Conservation (phyloP, 2,888 invertebrate genomes). For the Leucoptera coffeella region DNA sequence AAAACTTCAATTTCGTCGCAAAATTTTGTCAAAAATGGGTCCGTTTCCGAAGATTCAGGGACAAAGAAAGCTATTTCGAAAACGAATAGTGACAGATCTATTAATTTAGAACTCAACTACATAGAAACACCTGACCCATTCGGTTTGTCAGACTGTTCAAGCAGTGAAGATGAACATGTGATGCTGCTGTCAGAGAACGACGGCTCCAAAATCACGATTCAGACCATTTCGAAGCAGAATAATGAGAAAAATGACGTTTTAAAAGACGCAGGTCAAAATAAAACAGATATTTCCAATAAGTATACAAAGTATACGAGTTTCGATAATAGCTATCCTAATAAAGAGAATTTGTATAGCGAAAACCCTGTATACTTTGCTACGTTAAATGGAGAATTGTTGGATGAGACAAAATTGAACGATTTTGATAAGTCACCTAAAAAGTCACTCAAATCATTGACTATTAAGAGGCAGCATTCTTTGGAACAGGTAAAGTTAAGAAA, state of each 20-base stretch:
- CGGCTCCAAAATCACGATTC: slow-evolving; percentile 43
- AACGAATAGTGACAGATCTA: slow-evolving; percentile 24
- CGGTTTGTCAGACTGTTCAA: slow-evolving; percentile 33
- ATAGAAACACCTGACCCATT: slow-evolving; percentile 18
- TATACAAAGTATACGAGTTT: slow-evolving; percentile 41
- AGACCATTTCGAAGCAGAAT: slow-evolving; percentile 22
- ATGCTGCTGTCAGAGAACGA: slow-evolving; percentile 41
- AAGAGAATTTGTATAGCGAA: slow-evolving; percentile 31
- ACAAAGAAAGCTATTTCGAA: slow-evolving; percentile 17
- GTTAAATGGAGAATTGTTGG: slow-evolving; percentile 30
- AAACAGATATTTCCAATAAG: slow-evolving; percentile 27
- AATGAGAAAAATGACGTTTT: slow-evolving; percentile 27
- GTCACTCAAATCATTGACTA: too few species aligned
- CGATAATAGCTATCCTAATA: slow-evolving; percentile 43
- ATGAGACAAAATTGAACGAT: too few species aligned
- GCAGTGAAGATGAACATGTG: slow-evolving; percentile 43
- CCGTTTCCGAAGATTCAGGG: slow-evolving; percentile 38
- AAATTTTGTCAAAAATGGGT: slow-evolving; percentile 23
- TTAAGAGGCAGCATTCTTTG: slow-evolving; percentile 61
- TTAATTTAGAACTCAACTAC: slow-evolving; percentile 34
- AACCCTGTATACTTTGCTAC: slow-evolving; percentile 39
- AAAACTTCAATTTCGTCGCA: slow-evolving; percentile 28
- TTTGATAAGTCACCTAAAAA: slow-evolving; percentile 23
- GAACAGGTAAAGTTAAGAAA: slow-evolving; percentile 75
- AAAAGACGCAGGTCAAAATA: slow-evolving; percentile 31